Evolutionary conservation across 2,113 vertebrate species (phyloP), one percentile per base, ranked within the genome.

Genomic region (Damaliscus lunatus): DNA sequence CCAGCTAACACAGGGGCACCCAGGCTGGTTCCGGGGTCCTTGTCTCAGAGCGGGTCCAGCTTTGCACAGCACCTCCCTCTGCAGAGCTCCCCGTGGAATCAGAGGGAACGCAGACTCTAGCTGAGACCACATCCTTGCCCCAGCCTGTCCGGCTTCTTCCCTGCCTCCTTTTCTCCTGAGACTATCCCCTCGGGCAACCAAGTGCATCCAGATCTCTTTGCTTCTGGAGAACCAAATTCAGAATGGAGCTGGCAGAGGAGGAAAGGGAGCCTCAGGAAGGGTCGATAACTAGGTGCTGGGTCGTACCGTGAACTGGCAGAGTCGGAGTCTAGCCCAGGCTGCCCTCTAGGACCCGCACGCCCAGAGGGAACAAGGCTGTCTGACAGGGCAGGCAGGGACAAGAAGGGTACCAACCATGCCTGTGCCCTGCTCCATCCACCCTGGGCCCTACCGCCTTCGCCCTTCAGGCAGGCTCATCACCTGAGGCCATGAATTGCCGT

Each of bases 401-500:
- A 43, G 48, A 25, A 13, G 27, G 33, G 33, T 4, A 6, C 57
- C 1, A 2, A 40, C 25, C 23, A 1, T 11, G 46, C 40, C 43
- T 46, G 36, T 6, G 29, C 5, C 21, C 36, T 0, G 9, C 13
- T 0, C 17, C 50, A 2, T 3, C 23, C 0, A 3, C 43, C 33
- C 19, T 23, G 27, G 9, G 5, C 21, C 48, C 19, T 6, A 0
- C 25, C 0, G 5, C 19, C 40, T 3, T 74, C 17, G 1, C 88
- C 50, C 36, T 31, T 21, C 33, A 46, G 11, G 33, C 13, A 15
- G 14, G 50, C 23, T 52, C 71, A 6, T 15, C 2, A 1, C 40
- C 31, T 1, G 0, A 43, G 48, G 40, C 46, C 23, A 1, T 62
- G 60, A 55, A 50, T 31, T 40, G 59, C 50, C 67, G 1, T 25